Base-by-base conservation (phyloP, 2,888 invertebrate species). In the Eupithecia abbreviata region DNA sequence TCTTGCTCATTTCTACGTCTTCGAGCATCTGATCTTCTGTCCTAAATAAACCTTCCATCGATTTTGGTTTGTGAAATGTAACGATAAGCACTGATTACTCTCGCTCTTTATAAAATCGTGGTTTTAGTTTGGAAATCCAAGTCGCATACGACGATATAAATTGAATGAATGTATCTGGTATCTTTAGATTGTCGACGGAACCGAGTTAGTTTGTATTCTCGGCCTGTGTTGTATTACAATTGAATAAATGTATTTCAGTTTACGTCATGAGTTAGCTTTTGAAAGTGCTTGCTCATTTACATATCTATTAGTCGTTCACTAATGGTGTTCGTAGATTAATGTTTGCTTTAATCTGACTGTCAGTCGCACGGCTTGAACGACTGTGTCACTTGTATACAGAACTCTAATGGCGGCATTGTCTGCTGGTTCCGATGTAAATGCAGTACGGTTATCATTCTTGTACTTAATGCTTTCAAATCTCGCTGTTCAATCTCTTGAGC, bases 241-340 rank as follows among this genome's bases (percentile, higher is more conserved):
- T 75, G 73, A 77, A 76, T 76, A 73, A 78, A 82, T 80, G 73
- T 76, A 67, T 80, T 47, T 43, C 47, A 12, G 74, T 51, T 78
- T 71, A 79, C 79, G 78, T 81, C 79, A 80, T 73, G 76, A 73
- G 70, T 80, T 75, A 73, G 84, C 77, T 83, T 83, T 84, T 79
- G 79, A 76, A 85, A 83, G 81, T 82, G 81, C 78, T 82, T 77
- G 82, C 81, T 75, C 81, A 86, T 86, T 85, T 86, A 84, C 84
- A 86, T 86, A 86, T 85, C 85, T 84, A 81, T 81, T 81, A 80
- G 81, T 80, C 74, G 77, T 82, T 77, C 73, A 13, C 80, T 82
- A 82, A 81, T 81, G 81, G 80, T 71, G 71, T 45, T n/a, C 69
- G 69, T 74, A 77, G 81, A 82, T 84, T 83, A 85, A 87, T 85